Evolutionary conservation across 2,113 vertebrate species (phyloP).

Genomic region (Myrmecophaga tridactyla): DNA sequence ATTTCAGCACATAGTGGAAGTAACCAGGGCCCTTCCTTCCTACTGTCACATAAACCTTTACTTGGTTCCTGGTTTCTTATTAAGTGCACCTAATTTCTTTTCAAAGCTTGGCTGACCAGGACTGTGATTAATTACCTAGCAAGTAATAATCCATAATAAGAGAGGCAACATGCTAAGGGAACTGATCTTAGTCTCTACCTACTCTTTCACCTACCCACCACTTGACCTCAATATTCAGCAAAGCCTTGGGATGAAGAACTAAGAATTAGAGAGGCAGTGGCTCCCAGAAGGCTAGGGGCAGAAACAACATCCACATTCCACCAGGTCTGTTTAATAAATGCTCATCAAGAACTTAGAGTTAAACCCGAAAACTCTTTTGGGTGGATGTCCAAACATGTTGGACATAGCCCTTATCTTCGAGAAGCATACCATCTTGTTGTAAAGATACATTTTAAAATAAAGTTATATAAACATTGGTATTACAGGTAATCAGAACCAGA

Average conservation of each 20-base stretch:
- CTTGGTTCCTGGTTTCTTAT: background rate
- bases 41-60: background rate
- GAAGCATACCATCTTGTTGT: background rate
- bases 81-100: background rate
- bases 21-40: background rate
- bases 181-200: background rate
- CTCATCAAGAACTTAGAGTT: background rate
- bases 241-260: background rate
- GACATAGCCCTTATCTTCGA: background rate
- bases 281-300: background rate
- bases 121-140: background rate
- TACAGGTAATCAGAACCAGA: background rate
- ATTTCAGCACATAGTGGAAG: background rate
- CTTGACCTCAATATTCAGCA: background rate
- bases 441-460: slow-evolving; percentile 2
- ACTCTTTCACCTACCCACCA: background rate
- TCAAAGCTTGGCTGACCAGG: background rate
- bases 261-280: background rate
- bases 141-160: background rate
- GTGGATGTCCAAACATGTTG: background rate
- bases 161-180: background rate
- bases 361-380: background rate
- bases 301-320: background rate
- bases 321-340: background rate
- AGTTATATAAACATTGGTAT: background rate